Evolutionary conservation across 92 coral and sea anemone genomes (phyloP), one percentile per base, ranked within the genome.

Genomic region (Parazoanthus atlanticus): DNA sequence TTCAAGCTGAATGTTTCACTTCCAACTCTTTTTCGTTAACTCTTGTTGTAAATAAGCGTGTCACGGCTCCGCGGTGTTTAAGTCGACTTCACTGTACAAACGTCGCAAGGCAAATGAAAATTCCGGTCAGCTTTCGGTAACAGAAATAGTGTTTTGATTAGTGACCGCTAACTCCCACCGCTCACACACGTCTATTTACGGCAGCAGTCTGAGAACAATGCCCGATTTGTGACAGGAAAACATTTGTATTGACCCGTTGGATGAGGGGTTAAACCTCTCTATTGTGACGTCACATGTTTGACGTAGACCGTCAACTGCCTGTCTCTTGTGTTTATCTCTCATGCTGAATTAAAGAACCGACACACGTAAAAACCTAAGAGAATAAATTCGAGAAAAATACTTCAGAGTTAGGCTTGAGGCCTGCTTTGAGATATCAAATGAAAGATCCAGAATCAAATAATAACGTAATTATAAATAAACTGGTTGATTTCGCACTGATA

Each of bases 121-220:
- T 84, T 84, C 87, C 87, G 87, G 78, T 84, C 41, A 71, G 78
- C 64, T 72, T 70, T 84, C 87, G 87, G 64, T 70, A 70, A 84
- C 79, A 84, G 87, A 84, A 84, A 84, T 84, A 84, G 79, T 84
- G 87, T 84, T 84, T 84, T 43, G 87, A 84, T 84, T 84, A 84
- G 78, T 83, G 86, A 83, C 86, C 67, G 77, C 87, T 69, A 69
- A 84, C 87, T 84, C 78, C 65, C 66, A 61, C 73, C 78, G 65
- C 41, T 72, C 87, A 84, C 87, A 84, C 87, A 84, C 87, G 87
- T 84, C 87, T 84, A 84, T 84, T 84, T 84, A 84, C 87, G 87
- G 87, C 76, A 84, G 56, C 67, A 30, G 87, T 23, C 61, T 69
- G 79, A 84, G 87, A 84, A 84, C 87, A 84, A 84, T 40, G 87